Evolutionary conservation across 2,113 vertebrate species (phyloP), one percentile per base, ranked within the genome.

Genomic region (Mustelus asterias): DNA sequence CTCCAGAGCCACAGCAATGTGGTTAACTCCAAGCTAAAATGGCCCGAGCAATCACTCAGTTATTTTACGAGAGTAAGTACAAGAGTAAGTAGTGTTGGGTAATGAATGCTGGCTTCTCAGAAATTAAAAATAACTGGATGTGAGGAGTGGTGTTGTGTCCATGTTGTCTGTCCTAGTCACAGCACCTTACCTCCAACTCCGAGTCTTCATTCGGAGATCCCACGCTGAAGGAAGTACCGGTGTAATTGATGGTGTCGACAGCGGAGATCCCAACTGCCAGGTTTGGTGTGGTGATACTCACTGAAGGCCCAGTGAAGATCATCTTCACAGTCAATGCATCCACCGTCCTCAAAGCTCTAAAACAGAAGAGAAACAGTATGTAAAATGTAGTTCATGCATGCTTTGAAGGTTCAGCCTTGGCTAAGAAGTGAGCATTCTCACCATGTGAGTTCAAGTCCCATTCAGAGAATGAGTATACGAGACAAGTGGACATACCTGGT

Each of bases 251-350:
- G 96, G 97, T 95, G 96, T 98, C 98, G 96, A 99, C 65, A 48
- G 98, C 97, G 29, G 98, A 98, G 7, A 99, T 97, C 18, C 98
- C 98, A 96, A 99, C 96, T 24, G 98, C 98, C 0, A 99, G 97
- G 96, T 99, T 98, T 96, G 96, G 97, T 96, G 99, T 99, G 65
- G 97, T 97, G 97, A 99, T 99, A 96, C 97, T 98, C 97, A 99
- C 97, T 0, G 97, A 98, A 0, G 97, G 96, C n/a, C 98, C 98
- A 29, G 97, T 96, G 78, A 97, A 98, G 96, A 98, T 97, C 65
- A 99, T 98, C 97, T 99, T 99, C 97, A 98, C 98, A 67, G 98
- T 98, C 97, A 99, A 96, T 88, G 98, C 97, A 92, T 99, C 99
- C 54, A 99, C 98, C 1, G 98, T 98, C 97, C 97, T 99, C 96